A percentile compares a stretch with the other conserved stretches of the same genome.
These are phyloP conservation scores for Tineola bisselliella DNA, from an alignment of 2,888 invertebrate genomes.

Conservation along the genomic window DNA sequence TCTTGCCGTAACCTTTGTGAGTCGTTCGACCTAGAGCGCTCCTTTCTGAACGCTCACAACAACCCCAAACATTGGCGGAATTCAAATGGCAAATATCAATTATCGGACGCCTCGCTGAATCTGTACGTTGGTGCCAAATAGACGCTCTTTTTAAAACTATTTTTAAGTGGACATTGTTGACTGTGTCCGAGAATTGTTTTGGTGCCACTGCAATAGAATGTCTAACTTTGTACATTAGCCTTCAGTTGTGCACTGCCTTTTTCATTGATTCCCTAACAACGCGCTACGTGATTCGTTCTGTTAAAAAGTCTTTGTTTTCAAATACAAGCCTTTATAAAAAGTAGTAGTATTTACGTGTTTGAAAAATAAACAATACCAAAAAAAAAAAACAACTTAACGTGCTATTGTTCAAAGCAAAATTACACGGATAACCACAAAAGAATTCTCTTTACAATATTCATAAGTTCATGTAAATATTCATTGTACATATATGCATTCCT, in stretches of 20 bases:
- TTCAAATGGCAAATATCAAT: constrained; percentile 51
- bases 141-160: constrained; percentile 6
- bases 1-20: background rate
- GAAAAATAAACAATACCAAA: background rate
- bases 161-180: constrained; percentile 7
- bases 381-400: background rate
- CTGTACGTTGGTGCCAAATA: background rate
- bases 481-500: constrained; percentile 6
- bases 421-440: constrained; percentile 5
- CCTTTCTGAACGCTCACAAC: background rate
- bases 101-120: constrained; percentile 23
- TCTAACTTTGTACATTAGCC: constrained; percentile 8
- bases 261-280: background rate
- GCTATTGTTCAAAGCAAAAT: constrained; percentile 4
- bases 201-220: background rate
- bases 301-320: background rate
- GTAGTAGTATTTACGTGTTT: background rate
- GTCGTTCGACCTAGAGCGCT: background rate
- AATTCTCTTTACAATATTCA: constrained; percentile 34
- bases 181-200: constrained; percentile 5
- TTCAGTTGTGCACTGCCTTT: background rate
- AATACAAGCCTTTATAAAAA: background rate
- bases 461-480: constrained; percentile 19
- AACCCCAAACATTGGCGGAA: constrained; percentile 35
- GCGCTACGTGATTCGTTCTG: background rate